Conservation (phyloP, 2,797 vertebrate species). For the Kryptopterus vitreolus region DNA sequence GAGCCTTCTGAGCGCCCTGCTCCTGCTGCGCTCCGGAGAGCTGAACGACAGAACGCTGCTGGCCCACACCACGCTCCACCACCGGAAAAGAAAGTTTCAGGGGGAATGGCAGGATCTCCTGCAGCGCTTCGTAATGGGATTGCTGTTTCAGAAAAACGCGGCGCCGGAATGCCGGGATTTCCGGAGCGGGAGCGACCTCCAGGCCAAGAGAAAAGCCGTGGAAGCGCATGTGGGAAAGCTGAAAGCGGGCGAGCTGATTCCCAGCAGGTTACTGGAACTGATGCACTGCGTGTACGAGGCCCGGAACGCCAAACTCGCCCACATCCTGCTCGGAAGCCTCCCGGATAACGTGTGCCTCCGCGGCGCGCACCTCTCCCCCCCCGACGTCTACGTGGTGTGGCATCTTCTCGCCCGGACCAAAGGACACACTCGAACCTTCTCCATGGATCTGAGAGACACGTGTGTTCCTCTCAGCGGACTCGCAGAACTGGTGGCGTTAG, state of each 20-base stretch:
- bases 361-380: constrained; percentile 73
- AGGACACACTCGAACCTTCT: constrained; percentile 68
- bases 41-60: constrained; percentile 73
- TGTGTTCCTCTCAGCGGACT: constrained; percentile 78
- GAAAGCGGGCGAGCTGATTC: constrained; percentile 64
- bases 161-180: constrained; percentile 54
- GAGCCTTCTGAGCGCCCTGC: constrained; percentile 79
- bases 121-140: constrained; percentile 78
- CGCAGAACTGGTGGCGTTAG: constrained; percentile 73
- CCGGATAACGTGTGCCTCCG: constrained; percentile 76
- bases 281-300: constrained; percentile 83
- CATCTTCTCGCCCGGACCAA: constrained; percentile 68
- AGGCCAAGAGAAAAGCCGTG: constrained; percentile 71
- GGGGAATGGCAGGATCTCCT: constrained; percentile 79
- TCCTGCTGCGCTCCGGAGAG: constrained; percentile 73
- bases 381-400: constrained; percentile 75
- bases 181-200: constrained; percentile 43
- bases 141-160: constrained; percentile 74
- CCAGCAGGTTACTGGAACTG: constrained; percentile 78
- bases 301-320: constrained; percentile 58
- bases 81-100: constrained; percentile 77
- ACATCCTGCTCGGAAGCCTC: constrained; percentile 72
- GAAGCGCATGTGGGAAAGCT: constrained; percentile 73
- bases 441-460: constrained; percentile 80
- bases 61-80: constrained; percentile 71